phyloP scores from a whole-genome alignment of 2,113 vertebrate genomes.

The Dromiciops gliroides region DNA sequence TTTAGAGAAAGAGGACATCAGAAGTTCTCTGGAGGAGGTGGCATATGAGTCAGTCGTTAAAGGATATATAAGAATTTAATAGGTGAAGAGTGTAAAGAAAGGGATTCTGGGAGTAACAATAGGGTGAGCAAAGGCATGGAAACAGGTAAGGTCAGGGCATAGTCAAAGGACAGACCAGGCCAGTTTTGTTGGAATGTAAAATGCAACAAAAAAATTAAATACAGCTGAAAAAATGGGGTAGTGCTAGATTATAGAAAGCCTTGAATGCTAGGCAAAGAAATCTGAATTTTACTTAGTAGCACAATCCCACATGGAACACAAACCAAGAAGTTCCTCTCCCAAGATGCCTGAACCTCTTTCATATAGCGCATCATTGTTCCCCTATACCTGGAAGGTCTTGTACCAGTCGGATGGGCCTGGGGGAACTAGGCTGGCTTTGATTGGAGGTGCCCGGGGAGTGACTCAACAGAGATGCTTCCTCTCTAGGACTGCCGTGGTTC shows the following conservation, averaged over 20 bases:
- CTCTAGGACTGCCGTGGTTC: conserved; percentile 92
- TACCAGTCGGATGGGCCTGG: conserved; percentile 90
- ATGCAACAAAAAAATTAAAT: not conserved
- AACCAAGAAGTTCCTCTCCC: fast-evolving
- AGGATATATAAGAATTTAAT: not conserved
- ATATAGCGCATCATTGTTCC: not conserved
- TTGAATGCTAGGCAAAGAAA: not conserved
- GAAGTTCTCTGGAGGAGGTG: not conserved
- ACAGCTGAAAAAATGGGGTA: not conserved
- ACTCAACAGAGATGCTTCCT: conserved; percentile 89
- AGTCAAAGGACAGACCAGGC: not conserved
- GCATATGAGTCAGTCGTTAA: not conserved
- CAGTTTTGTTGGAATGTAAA: not conserved
- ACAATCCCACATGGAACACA: fast-evolving
- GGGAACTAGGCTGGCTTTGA: conserved; percentile 92
- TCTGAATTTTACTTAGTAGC: not conserved
- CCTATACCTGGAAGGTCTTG: conserved; percentile 95
- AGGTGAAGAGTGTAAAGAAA: not conserved
- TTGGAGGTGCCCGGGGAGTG: conserved; percentile 91
- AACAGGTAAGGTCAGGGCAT: not conserved
- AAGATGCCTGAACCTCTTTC: fast-evolving
- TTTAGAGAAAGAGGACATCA: not conserved
- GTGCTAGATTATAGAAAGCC: not conserved
- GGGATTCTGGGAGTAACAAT: not conserved
- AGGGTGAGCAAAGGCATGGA: not conserved